phyloP scores from a whole-genome alignment of 2,888 invertebrate genomes.

The Cistogaster globosa region DNA sequence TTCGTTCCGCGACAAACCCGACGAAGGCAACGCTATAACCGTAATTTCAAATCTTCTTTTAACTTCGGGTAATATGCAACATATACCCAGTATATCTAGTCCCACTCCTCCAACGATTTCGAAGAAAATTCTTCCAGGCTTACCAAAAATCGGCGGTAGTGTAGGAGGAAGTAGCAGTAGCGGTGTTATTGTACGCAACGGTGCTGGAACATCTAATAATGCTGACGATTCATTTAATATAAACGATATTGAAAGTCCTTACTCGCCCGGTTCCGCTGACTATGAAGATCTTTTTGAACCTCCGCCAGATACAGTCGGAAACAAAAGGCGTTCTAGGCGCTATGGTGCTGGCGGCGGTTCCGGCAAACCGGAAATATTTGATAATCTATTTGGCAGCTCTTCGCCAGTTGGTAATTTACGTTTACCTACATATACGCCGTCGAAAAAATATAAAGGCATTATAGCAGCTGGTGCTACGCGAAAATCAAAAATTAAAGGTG shows the following conservation, averaged over 20 bases:
- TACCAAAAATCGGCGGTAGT: constrained; percentile 78
- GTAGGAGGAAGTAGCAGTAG: constrained; percentile 78
- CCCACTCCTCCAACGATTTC: constrained; percentile 76
- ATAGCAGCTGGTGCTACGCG: constrained; percentile 71
- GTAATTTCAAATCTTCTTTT: constrained; percentile 81
- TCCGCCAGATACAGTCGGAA: constrained; percentile 83
- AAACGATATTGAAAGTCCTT: constrained; percentile 91
- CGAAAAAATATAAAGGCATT: constrained; percentile 73
- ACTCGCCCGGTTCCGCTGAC: constrained; percentile 94
- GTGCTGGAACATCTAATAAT: constrained; percentile 70
- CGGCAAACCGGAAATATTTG: constrained; percentile 84
- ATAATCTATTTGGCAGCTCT: constrained; percentile 86
- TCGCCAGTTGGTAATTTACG: constrained; percentile 82
- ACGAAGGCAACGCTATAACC: constrained; percentile 77
- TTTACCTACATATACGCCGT: constrained; percentile 75
- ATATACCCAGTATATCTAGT: constrained; percentile 81
- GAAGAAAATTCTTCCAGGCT: constrained; percentile 74
- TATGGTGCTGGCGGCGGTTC: constrained; percentile 30
- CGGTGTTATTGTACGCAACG: constrained; percentile 73
- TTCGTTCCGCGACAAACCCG: constrained; percentile 75
- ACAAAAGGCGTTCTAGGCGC: constrained; percentile 74
- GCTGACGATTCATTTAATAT: constrained; percentile 84
- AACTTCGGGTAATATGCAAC: constrained; percentile 77
- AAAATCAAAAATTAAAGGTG: constrained; percentile 82
- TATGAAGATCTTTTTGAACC: constrained; percentile 94